Evolutionary conservation across 53 echinoderm and acorn worm species (phyloP).

Genomic region (Luidia sarsii): DNA sequence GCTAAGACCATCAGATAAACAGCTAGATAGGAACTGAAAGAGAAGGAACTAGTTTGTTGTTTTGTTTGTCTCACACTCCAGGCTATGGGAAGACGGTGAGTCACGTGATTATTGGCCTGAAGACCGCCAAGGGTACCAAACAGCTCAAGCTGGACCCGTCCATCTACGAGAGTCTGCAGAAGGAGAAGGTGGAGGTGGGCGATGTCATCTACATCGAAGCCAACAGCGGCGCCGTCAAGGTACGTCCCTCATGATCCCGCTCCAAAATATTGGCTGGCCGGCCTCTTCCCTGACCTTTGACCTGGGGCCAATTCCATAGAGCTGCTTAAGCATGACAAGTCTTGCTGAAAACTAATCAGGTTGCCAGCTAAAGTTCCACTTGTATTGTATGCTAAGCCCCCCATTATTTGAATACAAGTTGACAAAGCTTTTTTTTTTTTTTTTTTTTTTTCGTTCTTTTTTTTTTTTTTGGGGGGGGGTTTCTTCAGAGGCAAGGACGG

Average conservation of each 20-base stretch:
- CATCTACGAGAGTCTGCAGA: constrained; percentile 98
- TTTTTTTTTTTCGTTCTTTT: no score
- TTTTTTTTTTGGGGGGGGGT: no score
- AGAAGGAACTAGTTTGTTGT: background rate
- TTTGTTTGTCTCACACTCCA: constrained; percentile 30
- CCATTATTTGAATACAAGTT: background rate
- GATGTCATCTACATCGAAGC: constrained; percentile 99
- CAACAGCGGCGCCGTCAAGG: constrained; percentile 99
- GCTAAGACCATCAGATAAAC: no score
- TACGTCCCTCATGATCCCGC: no score
- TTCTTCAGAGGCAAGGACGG: constrained; percentile 93
- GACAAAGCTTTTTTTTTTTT: no score
- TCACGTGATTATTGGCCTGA: constrained; percentile 97
- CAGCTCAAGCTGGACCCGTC: constrained; percentile 97
- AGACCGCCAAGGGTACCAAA: constrained; percentile 99
- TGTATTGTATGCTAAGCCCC: no score
- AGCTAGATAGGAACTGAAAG: background rate
- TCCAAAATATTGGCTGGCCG: no score
- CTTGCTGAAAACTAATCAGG: no score
- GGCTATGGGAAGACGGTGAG: constrained; percentile 99
- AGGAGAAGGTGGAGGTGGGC: constrained; percentile 97
- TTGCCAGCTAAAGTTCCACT: no score
- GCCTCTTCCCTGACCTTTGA: no score
- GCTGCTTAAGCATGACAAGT: no score
- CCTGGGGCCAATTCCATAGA: no score